Percentiles rank a stretch among this genome's conserved stretches.
phyloP scores from a whole-genome alignment of 2,888 invertebrate genomes.

The Stenodema calcarata region DNA sequence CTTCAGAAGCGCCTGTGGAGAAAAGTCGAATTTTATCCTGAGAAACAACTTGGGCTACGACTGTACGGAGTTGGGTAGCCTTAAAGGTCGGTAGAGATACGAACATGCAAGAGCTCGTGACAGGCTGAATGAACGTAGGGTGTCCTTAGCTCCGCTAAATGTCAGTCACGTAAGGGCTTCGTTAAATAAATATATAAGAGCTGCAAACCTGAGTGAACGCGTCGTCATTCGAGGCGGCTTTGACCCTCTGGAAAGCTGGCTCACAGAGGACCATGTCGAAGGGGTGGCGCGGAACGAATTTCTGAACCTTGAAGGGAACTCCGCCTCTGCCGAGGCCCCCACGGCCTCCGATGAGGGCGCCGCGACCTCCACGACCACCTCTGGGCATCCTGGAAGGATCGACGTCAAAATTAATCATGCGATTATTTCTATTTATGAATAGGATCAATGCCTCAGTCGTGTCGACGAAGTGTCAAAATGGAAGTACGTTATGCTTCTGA shows the following conservation, averaged over 20 bases:
- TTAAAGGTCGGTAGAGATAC: too few relatives aligned
- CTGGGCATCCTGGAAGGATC: slow-evolving; percentile 68
- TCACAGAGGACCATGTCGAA: slow-evolving; percentile 89
- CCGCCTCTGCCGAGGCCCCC: slow-evolving; percentile 62
- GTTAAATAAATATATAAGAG: background rate
- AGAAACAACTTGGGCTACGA: too few relatives aligned
- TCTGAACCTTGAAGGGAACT: slow-evolving; percentile 54
- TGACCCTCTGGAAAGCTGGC: slow-evolving; percentile 84
- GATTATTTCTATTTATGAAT: too few relatives aligned
- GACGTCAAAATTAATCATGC: too few relatives aligned
- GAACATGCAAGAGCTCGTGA: too few relatives aligned
- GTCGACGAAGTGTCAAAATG: too few relatives aligned
- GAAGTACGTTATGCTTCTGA: too few relatives aligned
- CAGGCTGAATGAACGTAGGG: too few relatives aligned
- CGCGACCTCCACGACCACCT: slow-evolving; percentile 67
- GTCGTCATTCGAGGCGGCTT: slow-evolving; percentile 82
- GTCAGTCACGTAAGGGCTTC: too few relatives aligned
- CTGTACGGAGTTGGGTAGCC: too few relatives aligned
- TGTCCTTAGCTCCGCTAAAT: too few relatives aligned
- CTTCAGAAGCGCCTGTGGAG: slow-evolving; percentile 81
- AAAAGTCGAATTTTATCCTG: background rate
- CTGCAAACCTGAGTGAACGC: slow-evolving; percentile 76
- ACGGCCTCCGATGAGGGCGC: slow-evolving; percentile 71
- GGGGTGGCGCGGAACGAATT: slow-evolving; percentile 72
- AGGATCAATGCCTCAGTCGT: too few relatives aligned